Conservation (phyloP, 2,113 vertebrate genomes). For the Aleadryas rufinucha region DNA sequence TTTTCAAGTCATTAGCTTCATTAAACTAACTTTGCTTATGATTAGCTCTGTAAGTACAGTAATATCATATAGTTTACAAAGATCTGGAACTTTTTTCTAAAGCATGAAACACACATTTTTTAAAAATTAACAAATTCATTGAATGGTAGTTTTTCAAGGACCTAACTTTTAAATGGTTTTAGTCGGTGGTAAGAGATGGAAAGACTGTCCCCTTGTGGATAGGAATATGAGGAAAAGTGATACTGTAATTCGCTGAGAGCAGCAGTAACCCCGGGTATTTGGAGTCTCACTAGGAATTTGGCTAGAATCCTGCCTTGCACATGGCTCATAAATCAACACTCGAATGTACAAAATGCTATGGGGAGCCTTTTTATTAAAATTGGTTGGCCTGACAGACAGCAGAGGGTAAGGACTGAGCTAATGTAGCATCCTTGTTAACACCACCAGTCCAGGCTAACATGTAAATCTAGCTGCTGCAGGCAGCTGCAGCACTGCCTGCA, state of each 20-base stretch:
- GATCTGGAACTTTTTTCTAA: not conserved
- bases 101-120: not conserved
- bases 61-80: not conserved
- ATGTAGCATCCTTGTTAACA: not conserved
- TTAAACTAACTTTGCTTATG: not conserved
- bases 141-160: not conserved
- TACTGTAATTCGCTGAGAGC: not conserved
- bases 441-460: not conserved
- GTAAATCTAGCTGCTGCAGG: not conserved
- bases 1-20: not conserved
- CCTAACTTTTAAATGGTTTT: not conserved
- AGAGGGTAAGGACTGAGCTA: not conserved
- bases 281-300: not conserved
- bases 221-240: slow-evolving; percentile 4
- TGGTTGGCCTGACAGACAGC: not conserved
- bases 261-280: not conserved
- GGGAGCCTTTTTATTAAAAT: not conserved
- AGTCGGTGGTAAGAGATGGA: slow-evolving; percentile 41
- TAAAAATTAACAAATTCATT: not conserved
- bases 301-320: not conserved
- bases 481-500: not conserved
- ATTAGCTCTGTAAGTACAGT: not conserved
- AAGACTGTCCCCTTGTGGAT: slow-evolving; percentile 69
- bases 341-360: not conserved
- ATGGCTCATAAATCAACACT: not conserved